phyloP scores from a whole-genome alignment of 2,888 invertebrate species.

The Acleris emargana region DNA sequence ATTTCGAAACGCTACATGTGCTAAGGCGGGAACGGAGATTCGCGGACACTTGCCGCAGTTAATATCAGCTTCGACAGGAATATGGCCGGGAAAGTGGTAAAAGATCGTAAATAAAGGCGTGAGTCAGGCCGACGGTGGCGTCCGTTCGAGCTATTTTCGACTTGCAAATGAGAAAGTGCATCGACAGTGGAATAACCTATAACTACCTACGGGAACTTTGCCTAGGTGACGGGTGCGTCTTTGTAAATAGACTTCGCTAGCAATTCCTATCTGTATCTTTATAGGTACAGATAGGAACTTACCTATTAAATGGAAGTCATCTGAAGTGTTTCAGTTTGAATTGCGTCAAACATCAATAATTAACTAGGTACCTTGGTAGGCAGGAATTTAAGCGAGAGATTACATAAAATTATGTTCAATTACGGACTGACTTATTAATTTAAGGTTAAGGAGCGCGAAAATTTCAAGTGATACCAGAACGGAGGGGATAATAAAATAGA shows the following conservation, averaged over 20 bases:
- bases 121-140: slow-evolving; percentile 58
- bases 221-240: slow-evolving; percentile 7
- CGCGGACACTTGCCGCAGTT: slow-evolving; percentile 52
- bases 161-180: slow-evolving; percentile 77
- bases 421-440: too few relatives aligned
- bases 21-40: slow-evolving; percentile 45
- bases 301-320: too few relatives aligned
- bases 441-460: neutral
- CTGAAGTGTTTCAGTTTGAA: too few relatives aligned
- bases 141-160: slow-evolving; percentile 70
- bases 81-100: slow-evolving; percentile 55
- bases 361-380: neutral
- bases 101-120: slow-evolving; percentile 70
- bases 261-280: too few relatives aligned
- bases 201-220: slow-evolving; percentile 10
- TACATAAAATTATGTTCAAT: too few relatives aligned
- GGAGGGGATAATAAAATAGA: too few relatives aligned
- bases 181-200: slow-evolving; percentile 45
- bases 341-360: too few relatives aligned
- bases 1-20: slow-evolving; percentile 46
- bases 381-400: neutral
- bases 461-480: neutral
- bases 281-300: too few relatives aligned
- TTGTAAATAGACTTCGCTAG: slow-evolving; percentile 2
- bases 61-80: slow-evolving; percentile 51